phyloP scores from a whole-genome alignment of 64 coral and sea anemone species.

The Pocillopora verrucosa region DNA sequence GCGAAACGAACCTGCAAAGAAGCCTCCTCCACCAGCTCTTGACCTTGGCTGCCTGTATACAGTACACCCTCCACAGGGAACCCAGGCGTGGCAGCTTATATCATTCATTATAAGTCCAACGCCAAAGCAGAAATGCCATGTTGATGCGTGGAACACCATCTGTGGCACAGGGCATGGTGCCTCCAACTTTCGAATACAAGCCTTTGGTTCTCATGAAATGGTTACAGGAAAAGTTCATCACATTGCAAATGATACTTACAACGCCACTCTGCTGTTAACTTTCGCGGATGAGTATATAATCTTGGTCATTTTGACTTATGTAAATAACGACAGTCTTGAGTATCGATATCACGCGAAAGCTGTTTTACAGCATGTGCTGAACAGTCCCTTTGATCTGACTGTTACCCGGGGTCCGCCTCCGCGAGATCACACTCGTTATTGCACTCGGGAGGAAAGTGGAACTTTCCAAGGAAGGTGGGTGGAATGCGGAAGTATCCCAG shows the following conservation, averaged over 20 bases:
- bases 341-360: conserved; percentile 76
- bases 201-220: conserved; percentile 90
- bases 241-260: conserved; percentile 83
- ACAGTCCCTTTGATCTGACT: conserved; percentile 74
- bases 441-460: conserved; percentile 83
- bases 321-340: conserved; percentile 73
- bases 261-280: conserved; percentile 62
- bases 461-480: conserved; percentile 91
- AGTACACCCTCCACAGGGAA: conserved; percentile 43
- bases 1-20: not conserved
- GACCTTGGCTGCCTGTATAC: conserved; percentile 85
- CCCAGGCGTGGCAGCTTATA: conserved; percentile 60
- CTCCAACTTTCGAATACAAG: conserved; percentile 78
- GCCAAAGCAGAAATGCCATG: not conserved
- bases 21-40: not conserved
- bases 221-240: conserved; percentile 54
- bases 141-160: not conserved
- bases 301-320: conserved; percentile 78
- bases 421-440: conserved; percentile 68
- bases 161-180: not conserved
- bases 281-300: conserved; percentile 89
- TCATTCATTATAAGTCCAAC: conserved; percentile 66
- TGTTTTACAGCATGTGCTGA: conserved; percentile 72
- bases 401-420: conserved; percentile 62
- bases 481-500: conserved; percentile 81